Evolutionary conservation across 2,113 vertebrate species (phyloP).

Genomic region (Crotalus horridus): DNA sequence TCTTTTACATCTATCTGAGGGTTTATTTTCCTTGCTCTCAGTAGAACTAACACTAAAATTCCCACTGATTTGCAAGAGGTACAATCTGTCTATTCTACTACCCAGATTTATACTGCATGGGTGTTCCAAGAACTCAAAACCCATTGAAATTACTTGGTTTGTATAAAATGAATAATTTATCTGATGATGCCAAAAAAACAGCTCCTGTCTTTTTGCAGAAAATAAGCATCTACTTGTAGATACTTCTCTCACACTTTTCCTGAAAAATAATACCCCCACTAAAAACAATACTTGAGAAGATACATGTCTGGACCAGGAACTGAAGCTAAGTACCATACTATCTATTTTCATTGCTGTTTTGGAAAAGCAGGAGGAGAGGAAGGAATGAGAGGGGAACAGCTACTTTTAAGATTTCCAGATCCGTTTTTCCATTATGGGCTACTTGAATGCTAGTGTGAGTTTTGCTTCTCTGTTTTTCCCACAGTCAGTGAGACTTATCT

Average conservation of each 20-base stretch:
- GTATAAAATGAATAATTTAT: conserved; percentile 36
- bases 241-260: conserved; percentile 3
- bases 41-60: background rate
- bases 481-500: conserved; percentile 61
- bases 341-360: conserved; percentile 45
- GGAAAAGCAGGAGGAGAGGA: conserved; percentile 15
- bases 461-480: conserved; percentile 59
- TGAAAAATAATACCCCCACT: conserved; percentile 14
- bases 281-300: conserved; percentile 46
- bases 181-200: conserved; percentile 33
- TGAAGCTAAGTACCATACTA: conserved; percentile 39
- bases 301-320: conserved; percentile 45
- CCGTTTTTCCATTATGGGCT: conserved; percentile 52
- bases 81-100: background rate
- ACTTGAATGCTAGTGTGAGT: conserved; percentile 50
- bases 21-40: conserved; percentile 29
- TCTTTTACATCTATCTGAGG: conserved; percentile 22
- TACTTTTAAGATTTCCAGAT: conserved; percentile 58
- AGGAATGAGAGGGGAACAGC: conserved; percentile 40
- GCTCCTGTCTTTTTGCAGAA: conserved; percentile 34
- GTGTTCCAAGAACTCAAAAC: conserved; percentile 11
- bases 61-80: conserved; percentile 14
- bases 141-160: conserved; percentile 20
- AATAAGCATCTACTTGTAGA: conserved; percentile 25
- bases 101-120: background rate